Conservation (phyloP, 1,140 invertebrate genomes). For the Notospermus geniculatus region DNA sequence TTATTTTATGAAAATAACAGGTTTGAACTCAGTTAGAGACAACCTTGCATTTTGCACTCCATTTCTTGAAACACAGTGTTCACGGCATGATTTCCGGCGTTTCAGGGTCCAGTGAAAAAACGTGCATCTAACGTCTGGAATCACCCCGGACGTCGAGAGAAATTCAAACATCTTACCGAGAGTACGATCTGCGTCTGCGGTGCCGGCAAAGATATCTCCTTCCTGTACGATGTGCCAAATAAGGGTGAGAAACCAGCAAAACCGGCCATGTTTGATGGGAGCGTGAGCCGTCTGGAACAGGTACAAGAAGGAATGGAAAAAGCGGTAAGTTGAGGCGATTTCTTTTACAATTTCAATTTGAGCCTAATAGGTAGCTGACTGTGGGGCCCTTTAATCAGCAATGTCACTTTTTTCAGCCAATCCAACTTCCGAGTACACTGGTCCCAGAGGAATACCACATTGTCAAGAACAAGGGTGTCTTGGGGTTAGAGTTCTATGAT, state of each 20-base stretch:
- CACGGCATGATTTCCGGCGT: no score
- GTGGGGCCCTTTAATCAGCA: no score
- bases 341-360: no score
- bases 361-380: not conserved
- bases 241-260: conserved; percentile 29
- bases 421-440: conserved; percentile 49
- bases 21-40: no score
- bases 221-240: conserved; percentile 53
- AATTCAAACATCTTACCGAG: conserved; percentile 51
- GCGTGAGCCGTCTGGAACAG: conserved; percentile 36
- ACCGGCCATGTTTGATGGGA: conserved; percentile 41
- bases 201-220: conserved; percentile 55
- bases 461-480: conserved; percentile 54
- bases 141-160: conserved; percentile 42
- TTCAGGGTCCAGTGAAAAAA: conserved; percentile 33
- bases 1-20: no score
- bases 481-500: conserved; percentile 51
- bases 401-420: conserved; percentile 27
- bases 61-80: no score
- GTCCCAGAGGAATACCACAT: conserved; percentile 55
- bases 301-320: conserved; percentile 24
- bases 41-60: no score
- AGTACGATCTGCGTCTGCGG: conserved; percentile 53
- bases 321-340: conserved; percentile 35
- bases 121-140: conserved; percentile 53